phyloP scores from a whole-genome alignment of 2,888 invertebrate species.

The Oligia latruncula region DNA sequence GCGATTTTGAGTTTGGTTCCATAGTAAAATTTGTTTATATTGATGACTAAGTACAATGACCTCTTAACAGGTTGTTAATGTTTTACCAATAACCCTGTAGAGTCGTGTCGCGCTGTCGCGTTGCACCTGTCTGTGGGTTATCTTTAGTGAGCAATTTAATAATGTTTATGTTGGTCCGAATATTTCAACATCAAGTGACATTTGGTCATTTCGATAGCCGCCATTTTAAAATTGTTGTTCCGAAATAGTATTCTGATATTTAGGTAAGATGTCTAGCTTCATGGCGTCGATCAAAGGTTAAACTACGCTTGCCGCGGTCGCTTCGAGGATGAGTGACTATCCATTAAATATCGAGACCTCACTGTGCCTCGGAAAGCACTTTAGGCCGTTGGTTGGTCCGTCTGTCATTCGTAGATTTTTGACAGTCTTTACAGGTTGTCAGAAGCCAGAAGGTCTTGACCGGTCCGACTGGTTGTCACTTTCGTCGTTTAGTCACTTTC shows the following conservation, averaged over 20 bases:
- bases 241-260: neutral
- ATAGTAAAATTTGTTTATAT: no score
- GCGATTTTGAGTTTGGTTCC: no score
- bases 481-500: no score
- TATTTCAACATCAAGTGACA: constrained; percentile 32
- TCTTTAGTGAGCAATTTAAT: no score
- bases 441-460: neutral
- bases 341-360: neutral
- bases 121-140: no score
- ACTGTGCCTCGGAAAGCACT: neutral
- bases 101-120: no score
- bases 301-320: neutral
- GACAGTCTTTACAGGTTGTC: neutral
- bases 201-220: neutral
- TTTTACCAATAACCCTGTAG: no score
- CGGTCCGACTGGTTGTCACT: neutral
- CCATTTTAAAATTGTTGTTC: constrained; percentile 16
- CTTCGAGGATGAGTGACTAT: neutral
- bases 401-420: neutral
- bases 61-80: no score
- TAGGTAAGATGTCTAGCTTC: neutral
- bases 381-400: neutral
- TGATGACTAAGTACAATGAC: no score
- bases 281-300: neutral
- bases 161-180: neutral